A percentile compares a stretch with the other conserved stretches of the same genome.
Conservation (phyloP, 2,113 vertebrate species). For the Corythoichthys intestinalis region DNA sequence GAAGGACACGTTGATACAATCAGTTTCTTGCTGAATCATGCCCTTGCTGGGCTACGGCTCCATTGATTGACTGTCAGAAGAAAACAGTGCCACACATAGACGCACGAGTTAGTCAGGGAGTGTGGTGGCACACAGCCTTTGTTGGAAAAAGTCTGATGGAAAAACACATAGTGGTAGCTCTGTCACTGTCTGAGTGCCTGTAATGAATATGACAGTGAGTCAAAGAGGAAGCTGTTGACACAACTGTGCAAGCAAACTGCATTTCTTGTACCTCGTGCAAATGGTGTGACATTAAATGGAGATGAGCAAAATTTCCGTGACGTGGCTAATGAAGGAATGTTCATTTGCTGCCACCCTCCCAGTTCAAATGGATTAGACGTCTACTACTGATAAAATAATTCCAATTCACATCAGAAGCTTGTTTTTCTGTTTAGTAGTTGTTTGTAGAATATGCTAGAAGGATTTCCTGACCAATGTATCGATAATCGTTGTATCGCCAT, state of each 20-base stretch:
- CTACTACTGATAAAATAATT: too few relatives aligned
- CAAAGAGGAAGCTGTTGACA: constrained; percentile 33
- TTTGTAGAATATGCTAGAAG: too few relatives aligned
- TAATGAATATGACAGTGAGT: constrained; percentile 39
- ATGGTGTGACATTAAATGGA: neutral
- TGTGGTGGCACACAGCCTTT: constrained; percentile 1
- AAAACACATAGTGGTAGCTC: constrained; percentile 51
- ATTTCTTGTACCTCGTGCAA: constrained; percentile 8
- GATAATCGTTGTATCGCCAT: too few relatives aligned
- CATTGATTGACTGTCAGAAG: constrained; percentile 28
- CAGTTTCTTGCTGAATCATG: constrained; percentile 51
- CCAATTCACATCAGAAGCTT: too few relatives aligned
- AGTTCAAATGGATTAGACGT: too few relatives aligned
- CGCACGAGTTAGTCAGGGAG: constrained; percentile 13
- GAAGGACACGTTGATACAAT: constrained; percentile 17
- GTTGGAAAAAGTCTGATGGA: constrained; percentile 28
- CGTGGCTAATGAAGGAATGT: neutral
- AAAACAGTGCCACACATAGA: constrained; percentile 27
- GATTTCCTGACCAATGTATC: too few relatives aligned
- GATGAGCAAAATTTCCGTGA: neutral
- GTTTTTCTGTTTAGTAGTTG: too few relatives aligned
- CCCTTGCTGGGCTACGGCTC: constrained; percentile 34
- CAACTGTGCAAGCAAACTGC: constrained; percentile 34
- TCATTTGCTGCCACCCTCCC: too few relatives aligned
- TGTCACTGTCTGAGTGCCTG: constrained; percentile 30